These are phyloP conservation scores for Drosophila eugracilis DNA, from an alignment of 1,140 invertebrate genomes.

Conservation along the genomic window DNA sequence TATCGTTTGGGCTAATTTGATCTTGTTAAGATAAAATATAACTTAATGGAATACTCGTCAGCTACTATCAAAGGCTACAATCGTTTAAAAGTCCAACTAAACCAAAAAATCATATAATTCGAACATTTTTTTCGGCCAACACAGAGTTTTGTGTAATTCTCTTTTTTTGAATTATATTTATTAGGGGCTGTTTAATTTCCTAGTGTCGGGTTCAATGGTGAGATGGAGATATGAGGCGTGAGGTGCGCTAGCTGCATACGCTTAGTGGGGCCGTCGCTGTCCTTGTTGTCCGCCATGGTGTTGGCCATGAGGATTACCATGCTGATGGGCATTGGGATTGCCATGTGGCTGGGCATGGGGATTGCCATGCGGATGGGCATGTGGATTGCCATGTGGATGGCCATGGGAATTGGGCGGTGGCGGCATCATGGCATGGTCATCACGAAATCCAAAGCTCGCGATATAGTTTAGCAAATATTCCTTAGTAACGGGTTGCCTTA, in stretches of 20 bases:
- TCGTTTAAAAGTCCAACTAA: neutral
- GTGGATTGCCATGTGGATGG: conserved; percentile 6
- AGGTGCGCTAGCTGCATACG: neutral
- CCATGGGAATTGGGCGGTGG: conserved; percentile 84
- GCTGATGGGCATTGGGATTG: conserved; percentile 3
- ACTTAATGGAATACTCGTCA: neutral
- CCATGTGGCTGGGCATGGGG: conserved; percentile 22
- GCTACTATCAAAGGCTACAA: neutral
- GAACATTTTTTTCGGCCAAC: conserved; percentile 12
- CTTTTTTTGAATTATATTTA: conserved; percentile 31
- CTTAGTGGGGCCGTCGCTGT: conserved; percentile 20
- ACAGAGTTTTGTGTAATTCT: conserved; percentile 27
- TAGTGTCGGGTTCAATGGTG: conserved; percentile 35
- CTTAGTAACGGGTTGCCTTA: conserved; percentile 92
- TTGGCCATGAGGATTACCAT: conserved; percentile 7
- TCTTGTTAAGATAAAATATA: neutral
- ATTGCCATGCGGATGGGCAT: conserved; percentile 4
- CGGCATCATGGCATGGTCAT: conserved; percentile 88
- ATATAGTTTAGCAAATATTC: conserved; percentile 92
- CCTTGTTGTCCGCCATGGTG: conserved; percentile 23
- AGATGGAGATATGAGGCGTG: conserved; percentile 32
- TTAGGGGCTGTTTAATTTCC: conserved; percentile 42
- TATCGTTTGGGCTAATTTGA: too few relatives aligned
- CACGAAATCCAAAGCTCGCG: conserved; percentile 87
- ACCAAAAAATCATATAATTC: neutral